A percentile compares a stretch with the other conserved stretches of the same genome.
Conservation (phyloP, 2,113 vertebrate genomes). For the Sigmodon hispidus region DNA sequence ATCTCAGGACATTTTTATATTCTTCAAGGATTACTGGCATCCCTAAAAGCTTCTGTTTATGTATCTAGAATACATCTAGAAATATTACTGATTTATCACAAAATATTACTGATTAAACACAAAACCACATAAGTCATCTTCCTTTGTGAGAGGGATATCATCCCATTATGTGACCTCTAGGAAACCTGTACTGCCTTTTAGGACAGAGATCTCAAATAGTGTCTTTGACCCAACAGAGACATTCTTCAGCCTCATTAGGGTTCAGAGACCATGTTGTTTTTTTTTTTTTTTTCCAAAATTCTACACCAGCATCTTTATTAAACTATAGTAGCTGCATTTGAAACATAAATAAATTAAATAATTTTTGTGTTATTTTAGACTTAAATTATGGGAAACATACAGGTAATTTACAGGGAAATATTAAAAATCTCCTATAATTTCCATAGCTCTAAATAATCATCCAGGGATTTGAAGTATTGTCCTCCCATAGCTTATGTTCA, state of each 20-base stretch:
- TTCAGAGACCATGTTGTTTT: neutral
- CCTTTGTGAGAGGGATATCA: neutral
- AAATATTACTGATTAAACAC: neutral
- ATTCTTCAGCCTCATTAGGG: neutral
- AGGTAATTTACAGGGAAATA: neutral
- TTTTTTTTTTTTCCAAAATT: neutral
- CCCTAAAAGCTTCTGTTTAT: neutral
- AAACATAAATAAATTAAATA: neutral
- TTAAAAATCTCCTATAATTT: neutral
- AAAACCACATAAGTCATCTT: neutral
- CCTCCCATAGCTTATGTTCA: neutral
- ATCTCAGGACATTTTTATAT: neutral
- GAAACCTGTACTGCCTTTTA: neutral
- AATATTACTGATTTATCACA: neutral
- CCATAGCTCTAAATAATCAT: neutral
- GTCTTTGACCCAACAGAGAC: neutral
- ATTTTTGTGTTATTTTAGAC: neutral
- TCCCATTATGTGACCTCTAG: neutral
- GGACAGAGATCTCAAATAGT: neutral
- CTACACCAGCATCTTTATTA: neutral
- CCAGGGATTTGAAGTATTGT: neutral
- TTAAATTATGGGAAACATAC: neutral
- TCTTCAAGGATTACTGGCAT: neutral
- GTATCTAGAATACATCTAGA: neutral
- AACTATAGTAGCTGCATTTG: neutral